Conservation (phyloP, 2,797 vertebrate genomes). For the Anableps anableps region DNA sequence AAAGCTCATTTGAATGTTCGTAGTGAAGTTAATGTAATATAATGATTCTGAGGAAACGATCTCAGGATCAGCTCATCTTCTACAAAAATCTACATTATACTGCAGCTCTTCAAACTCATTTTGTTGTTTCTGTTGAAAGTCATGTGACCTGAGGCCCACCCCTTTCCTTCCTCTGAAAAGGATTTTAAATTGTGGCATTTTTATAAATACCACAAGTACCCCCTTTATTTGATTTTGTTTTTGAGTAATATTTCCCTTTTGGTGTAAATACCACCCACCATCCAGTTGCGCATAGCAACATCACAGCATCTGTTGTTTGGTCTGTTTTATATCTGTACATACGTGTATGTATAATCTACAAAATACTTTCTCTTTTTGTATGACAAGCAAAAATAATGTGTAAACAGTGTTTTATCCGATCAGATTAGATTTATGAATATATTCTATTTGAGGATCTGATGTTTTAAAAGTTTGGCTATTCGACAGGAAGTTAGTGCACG, state of each 20-base stretch:
- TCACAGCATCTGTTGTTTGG: constrained; percentile 56
- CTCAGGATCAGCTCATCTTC: constrained; percentile 53
- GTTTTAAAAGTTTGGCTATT: constrained; percentile 45
- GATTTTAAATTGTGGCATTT: constrained; percentile 45
- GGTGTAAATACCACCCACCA: constrained; percentile 73
- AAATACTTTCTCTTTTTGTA: constrained; percentile 70
- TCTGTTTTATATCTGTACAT: constrained; percentile 71
- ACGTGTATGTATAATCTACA: constrained; percentile 64
- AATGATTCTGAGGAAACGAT: constrained; percentile 48
- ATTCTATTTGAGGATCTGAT: constrained; percentile 62
- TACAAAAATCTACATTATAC: constrained; percentile 4
- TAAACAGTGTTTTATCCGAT: constrained; percentile 72
- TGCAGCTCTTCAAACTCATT: constrained; percentile 26
- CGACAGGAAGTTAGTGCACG: constrained; percentile 58
- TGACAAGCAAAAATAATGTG: constrained; percentile 49
- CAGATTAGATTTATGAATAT: constrained; percentile 67
- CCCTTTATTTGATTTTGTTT: constrained; percentile 31
- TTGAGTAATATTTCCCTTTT: constrained; percentile 52
- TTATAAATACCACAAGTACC: constrained; percentile 53
- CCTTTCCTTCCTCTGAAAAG: constrained; percentile 2
- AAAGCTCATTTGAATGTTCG: constrained; percentile 45
- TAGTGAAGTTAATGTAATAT: constrained; percentile 28
- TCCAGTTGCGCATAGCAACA: constrained; percentile 58
- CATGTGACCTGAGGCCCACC: constrained; percentile 45
- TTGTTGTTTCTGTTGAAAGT: constrained; percentile 28